A percentile compares a stretch with the other conserved stretches of the same genome.
Conservation (phyloP, 2,113 vertebrate species). For the Acanthisitta chloris region DNA sequence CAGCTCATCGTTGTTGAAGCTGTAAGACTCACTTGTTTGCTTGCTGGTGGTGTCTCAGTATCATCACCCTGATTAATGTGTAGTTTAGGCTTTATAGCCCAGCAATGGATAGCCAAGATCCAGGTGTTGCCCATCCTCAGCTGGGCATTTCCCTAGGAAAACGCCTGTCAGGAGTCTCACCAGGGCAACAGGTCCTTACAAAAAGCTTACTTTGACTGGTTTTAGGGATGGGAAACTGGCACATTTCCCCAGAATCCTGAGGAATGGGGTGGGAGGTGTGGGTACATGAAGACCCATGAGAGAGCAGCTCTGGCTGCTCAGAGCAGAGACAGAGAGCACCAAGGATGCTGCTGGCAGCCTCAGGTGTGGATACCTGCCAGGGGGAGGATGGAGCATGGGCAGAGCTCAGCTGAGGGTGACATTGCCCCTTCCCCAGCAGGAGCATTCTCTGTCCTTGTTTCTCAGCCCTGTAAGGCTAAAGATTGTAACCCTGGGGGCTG, state of each 20-base stretch:
- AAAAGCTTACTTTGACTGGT: background rate
- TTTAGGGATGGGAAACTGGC: background rate
- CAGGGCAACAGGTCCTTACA: background rate
- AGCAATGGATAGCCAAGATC: background rate
- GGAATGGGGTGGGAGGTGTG: background rate
- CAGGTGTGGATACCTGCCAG: background rate
- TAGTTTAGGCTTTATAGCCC: background rate
- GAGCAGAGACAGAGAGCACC: background rate
- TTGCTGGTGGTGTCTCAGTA: background rate
- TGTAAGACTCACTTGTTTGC: background rate
- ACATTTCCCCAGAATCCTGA: background rate
- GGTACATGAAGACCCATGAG: background rate
- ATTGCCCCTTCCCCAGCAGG: background rate
- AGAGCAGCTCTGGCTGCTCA: background rate
- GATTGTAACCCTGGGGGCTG: background rate
- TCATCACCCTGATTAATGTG: background rate
- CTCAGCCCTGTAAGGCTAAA: background rate
- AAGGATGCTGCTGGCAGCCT: background rate
- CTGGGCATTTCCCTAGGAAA: background rate
- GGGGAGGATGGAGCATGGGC: background rate
- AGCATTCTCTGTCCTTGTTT: background rate
- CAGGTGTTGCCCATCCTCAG: background rate
- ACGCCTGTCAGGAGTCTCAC: background rate
- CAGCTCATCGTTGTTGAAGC: background rate
- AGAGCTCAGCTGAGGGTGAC: background rate